A percentile compares a stretch with the other conserved stretches of the same genome.
phyloP scores from a whole-genome alignment of 2,113 vertebrate species.

The Lucifuga dentata region DNA sequence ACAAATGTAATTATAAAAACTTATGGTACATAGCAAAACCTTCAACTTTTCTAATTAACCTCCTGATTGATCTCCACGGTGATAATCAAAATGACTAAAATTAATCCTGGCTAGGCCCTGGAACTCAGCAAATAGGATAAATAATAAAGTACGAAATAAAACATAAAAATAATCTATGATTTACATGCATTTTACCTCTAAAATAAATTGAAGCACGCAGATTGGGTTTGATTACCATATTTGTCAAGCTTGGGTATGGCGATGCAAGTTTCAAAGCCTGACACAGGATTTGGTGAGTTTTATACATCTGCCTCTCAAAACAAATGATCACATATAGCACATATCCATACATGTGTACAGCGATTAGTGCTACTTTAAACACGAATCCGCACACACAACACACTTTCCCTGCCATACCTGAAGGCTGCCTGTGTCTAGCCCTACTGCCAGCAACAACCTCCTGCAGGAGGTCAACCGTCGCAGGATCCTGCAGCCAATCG shows the following conservation, averaged over 20 bases:
- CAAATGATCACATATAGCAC: not conserved
- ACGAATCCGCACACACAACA: conserved; percentile 4
- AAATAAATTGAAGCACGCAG: too few relatives aligned
- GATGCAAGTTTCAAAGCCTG: conserved; percentile 28
- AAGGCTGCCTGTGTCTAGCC: conserved; percentile 67
- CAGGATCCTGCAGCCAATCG: conserved; percentile 63
- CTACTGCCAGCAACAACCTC: conserved; percentile 66
- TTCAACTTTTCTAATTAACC: conserved; percentile 29
- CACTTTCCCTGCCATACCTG: conserved; percentile 63
- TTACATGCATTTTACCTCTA: too few relatives aligned
- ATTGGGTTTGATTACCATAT: too few relatives aligned
- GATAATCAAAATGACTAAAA: not conserved
- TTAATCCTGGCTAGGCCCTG: too few relatives aligned
- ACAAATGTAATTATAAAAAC: conserved; percentile 7
- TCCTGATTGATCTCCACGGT: not conserved
- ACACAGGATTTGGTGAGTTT: conserved; percentile 11
- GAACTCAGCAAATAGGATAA: too few relatives aligned
- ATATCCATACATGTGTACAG: not conserved
- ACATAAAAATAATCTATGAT: not conserved
- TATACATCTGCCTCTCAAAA: conserved; percentile 18
- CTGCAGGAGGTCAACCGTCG: conserved; percentile 57
- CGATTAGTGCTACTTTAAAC: not conserved
- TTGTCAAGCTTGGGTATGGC: conserved; percentile 30
- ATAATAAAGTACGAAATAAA: not conserved
- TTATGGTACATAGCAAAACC: not conserved